These are phyloP conservation scores for Luehdorfia chinensis DNA, from an alignment of 1,140 invertebrate genomes.

Conservation along the genomic window DNA sequence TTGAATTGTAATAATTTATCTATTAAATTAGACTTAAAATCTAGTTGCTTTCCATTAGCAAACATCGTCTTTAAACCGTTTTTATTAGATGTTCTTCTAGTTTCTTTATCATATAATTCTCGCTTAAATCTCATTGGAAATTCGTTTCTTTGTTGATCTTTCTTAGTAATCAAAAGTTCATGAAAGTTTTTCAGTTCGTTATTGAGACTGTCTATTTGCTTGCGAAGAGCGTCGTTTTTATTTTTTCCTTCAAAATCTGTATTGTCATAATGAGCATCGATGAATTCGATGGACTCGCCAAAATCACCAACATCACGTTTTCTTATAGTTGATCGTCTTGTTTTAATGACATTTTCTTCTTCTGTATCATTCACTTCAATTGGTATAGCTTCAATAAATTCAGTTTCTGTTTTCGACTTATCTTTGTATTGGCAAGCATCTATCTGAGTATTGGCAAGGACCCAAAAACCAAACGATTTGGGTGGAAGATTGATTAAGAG, in stretches of 20 bases:
- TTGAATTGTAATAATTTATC: conserved; percentile 18
- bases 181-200: conserved; percentile 32
- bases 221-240: conserved; percentile 24
- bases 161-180: conserved; percentile 12
- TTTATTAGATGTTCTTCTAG: conserved; percentile 4
- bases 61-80: conserved; percentile 4
- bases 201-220: conserved; percentile 35
- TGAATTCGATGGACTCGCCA: conserved; percentile 1
- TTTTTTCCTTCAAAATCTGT: conserved; percentile 3
- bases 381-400: conserved; percentile 21
- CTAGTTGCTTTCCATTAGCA: not conserved
- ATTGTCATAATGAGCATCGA: conserved; percentile 9
- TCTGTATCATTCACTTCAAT: conserved; percentile 20
- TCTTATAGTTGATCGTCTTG: conserved; percentile 24
- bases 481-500: conserved; percentile 73
- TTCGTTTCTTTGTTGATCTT: not conserved
- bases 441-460: conserved; percentile 76
- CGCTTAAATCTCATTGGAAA: conserved; percentile 19
- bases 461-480: conserved; percentile 79
- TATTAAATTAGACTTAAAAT: conserved; percentile 16
- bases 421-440: conserved; percentile 49
- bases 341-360: conserved; percentile 23
- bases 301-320: conserved; percentile 5
- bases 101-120: conserved; percentile 10
- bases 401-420: conserved; percentile 21